phyloP scores from a whole-genome alignment of 2,113 vertebrate genomes.

The Actenoides hombroni region DNA sequence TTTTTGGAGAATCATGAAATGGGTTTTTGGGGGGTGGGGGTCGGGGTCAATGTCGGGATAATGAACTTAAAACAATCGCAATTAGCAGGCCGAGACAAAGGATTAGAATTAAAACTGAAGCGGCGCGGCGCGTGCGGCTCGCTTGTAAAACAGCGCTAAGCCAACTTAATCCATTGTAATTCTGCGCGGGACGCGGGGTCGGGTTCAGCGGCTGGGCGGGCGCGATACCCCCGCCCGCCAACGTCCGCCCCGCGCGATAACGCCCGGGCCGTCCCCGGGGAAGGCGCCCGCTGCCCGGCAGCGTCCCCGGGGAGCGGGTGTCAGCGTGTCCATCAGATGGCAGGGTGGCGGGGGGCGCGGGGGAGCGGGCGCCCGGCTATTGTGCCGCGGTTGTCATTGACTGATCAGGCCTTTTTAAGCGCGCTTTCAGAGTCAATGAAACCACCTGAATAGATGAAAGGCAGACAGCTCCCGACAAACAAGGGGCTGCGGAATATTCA shows the following conservation, averaged over 20 bases:
- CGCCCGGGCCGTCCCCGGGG: conserved; percentile 85
- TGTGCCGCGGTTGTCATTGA: conserved; percentile 97
- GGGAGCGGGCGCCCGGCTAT: conserved; percentile 86
- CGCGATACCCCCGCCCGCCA: conserved; percentile 89
- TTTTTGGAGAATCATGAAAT: too few relatives aligned
- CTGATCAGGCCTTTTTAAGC: conserved; percentile 97
- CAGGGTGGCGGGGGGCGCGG: background rate
- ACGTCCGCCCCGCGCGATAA: conserved; percentile 89
- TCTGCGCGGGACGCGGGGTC: conserved; percentile 71
- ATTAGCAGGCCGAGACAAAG: conserved; percentile 96
- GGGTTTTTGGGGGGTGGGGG: too few relatives aligned
- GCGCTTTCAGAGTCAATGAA: conserved; percentile 93
- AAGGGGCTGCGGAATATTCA: conserved; percentile 99
- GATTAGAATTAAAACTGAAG: conserved; percentile 81
- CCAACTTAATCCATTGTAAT: conserved; percentile 82
- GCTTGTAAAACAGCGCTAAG: conserved; percentile 86
- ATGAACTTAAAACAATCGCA: conserved; percentile 99
- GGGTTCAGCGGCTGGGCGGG: conserved; percentile 85
- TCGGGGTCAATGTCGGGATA: conserved; percentile 74
- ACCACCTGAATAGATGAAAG: conserved; percentile 99
- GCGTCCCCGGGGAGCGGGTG: conserved; percentile 88
- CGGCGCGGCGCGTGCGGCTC: conserved; percentile 57
- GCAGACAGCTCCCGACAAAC: conserved; percentile 97
- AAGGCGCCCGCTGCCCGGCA: conserved; percentile 66
- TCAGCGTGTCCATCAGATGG: conserved; percentile 92